Conservation (phyloP, 2,113 vertebrate species). For the Chamaetylas fuelleborni region DNA sequence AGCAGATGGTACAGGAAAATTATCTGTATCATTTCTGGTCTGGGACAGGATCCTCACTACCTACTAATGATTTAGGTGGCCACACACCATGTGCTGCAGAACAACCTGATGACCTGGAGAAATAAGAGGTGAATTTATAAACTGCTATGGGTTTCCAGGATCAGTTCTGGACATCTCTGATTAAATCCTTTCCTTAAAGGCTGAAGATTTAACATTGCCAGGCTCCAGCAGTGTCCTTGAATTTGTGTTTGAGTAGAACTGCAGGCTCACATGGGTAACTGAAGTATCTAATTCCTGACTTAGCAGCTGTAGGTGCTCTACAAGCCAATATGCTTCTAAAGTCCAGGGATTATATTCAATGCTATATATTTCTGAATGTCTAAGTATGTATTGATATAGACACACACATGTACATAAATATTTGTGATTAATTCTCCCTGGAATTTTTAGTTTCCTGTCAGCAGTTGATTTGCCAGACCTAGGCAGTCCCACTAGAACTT, state of each 20-base stretch:
- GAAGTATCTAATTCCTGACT: neutral
- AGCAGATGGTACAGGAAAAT: neutral
- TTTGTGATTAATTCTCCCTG: neutral
- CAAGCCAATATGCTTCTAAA: neutral
- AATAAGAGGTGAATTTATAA: neutral
- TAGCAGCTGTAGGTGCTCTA: neutral
- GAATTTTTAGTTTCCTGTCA: slow-evolving; percentile 23
- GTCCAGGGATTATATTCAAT: neutral
- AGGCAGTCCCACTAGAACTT: neutral
- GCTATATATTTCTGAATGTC: neutral
- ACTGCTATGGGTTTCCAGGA: neutral
- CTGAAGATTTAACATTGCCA: neutral
- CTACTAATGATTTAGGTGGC: neutral
- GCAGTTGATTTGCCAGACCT: neutral
- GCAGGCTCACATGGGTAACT: neutral
- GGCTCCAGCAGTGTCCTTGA: neutral
- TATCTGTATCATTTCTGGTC: neutral
- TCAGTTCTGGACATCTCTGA: neutral
- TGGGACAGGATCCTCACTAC: neutral
- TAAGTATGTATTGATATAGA: neutral
- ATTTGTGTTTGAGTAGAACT: neutral
- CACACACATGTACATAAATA: neutral
- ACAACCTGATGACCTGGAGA: neutral
- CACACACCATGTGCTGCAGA: neutral
- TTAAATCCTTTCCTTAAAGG: neutral